Percentiles rank a stretch among this genome's conserved stretches.
Evolutionary conservation across 2,888 invertebrate genomes (phyloP).

Genomic region (Eupithecia vulgata): DNA sequence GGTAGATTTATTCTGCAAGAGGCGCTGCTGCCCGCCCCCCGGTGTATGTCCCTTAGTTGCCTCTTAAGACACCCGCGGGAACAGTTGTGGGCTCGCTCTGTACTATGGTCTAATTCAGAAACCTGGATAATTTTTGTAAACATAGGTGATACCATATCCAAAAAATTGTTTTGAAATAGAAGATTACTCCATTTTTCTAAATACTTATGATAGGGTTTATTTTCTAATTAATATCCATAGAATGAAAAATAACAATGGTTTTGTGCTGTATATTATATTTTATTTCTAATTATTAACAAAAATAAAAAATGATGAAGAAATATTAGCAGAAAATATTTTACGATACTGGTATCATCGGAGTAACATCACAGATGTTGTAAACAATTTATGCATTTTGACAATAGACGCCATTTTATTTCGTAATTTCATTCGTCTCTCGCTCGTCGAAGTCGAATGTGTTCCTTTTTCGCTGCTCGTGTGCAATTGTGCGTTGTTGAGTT

Average conservation of each 20-base stretch:
- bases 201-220: not conserved
- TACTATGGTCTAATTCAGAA: too few relatives aligned
- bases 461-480: not conserved
- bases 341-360: not conserved
- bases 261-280: too few relatives aligned
- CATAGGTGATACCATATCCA: too few relatives aligned
- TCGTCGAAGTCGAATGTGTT: slow-evolving; percentile 11
- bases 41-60: too few relatives aligned
- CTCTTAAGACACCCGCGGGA: too few relatives aligned
- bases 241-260: slow-evolving; percentile 2
- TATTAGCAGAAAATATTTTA: slow-evolving; percentile 1
- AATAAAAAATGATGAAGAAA: slow-evolving; percentile 12
- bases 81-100: too few relatives aligned
- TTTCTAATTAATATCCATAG: slow-evolving; percentile 4
- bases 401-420: not conserved
- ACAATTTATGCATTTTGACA: not conserved
- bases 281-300: slow-evolving; percentile 4
- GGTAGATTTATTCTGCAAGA: too few relatives aligned
- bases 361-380: not conserved
- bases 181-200: not conserved
- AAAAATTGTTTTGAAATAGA: not conserved
- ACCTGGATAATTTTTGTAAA: too few relatives aligned
- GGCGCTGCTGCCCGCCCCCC: too few relatives aligned
- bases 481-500: too few relatives aligned
- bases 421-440: slow-evolving; percentile 9